Conservation (phyloP, 2,113 vertebrate genomes). For the Tor tambroides region DNA sequence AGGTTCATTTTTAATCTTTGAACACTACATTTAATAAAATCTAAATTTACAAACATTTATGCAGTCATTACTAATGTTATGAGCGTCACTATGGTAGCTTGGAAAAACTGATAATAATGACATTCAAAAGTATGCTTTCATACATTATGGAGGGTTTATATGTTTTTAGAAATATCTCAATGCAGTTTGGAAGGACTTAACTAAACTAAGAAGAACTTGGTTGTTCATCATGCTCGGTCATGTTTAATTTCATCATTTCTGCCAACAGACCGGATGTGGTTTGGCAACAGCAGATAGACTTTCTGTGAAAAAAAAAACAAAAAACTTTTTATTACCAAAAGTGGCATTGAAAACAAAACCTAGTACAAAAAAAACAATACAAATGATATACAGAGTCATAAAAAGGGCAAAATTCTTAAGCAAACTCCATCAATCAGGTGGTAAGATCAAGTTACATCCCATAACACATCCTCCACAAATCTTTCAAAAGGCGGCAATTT, state of each 20-base stretch:
- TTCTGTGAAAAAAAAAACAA: background rate
- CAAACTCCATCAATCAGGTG: background rate
- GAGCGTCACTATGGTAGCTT: background rate
- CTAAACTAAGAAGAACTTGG: background rate
- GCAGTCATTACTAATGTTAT: background rate
- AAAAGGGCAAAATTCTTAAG: background rate
- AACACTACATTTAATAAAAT: constrained; percentile 3
- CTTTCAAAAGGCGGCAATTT: background rate
- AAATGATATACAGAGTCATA: background rate
- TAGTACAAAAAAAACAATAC: background rate
- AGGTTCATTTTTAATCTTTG: background rate
- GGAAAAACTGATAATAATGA: background rate
- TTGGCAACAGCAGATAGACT: background rate
- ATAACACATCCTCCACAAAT: background rate
- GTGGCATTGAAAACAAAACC: background rate
- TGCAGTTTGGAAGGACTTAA: background rate
- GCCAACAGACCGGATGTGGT: background rate
- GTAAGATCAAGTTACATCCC: background rate
- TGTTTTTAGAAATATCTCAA: background rate
- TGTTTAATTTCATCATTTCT: background rate
- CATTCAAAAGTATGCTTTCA: background rate
- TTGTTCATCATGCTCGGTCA: background rate
- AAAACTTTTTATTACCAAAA: background rate
- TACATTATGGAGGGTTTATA: background rate
- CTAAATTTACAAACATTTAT: background rate